These are phyloP conservation scores for Apodemia zela DNA, from an alignment of 2,888 invertebrate species.

Conservation along the genomic window DNA sequence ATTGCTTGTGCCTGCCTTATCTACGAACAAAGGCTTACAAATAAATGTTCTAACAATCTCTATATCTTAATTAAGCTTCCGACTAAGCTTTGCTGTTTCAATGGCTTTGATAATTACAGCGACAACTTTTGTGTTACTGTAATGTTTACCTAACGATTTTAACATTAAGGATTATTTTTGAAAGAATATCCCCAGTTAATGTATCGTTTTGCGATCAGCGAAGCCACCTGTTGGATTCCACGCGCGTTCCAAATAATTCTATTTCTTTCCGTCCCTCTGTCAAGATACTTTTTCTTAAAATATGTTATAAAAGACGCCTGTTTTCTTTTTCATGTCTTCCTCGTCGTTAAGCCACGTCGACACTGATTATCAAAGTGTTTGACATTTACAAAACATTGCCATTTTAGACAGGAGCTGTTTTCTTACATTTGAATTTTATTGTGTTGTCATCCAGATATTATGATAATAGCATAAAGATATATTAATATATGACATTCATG, in stretches of 20 bases:
- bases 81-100: background rate
- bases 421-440: no score
- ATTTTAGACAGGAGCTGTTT: background rate
- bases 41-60: slow-evolving; percentile 1
- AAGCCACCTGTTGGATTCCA: slow-evolving; percentile 8
- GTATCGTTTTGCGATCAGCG: background rate
- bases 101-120: background rate
- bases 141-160: background rate
- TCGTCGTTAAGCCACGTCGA: background rate
- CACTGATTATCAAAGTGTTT: background rate
- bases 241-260: slow-evolving; percentile 1
- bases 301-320: background rate
- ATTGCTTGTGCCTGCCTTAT: no score
- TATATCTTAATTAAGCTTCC: background rate
- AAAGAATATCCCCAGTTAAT: background rate
- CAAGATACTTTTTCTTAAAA: background rate
- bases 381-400: background rate
- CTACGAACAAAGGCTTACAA: background rate
- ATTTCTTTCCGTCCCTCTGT: background rate
- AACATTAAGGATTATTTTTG: background rate
- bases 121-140: background rate
- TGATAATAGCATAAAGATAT: no score
- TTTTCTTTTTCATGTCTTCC: background rate
- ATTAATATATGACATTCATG: no score
- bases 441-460: no score